phyloP scores from a whole-genome alignment of 2,797 vertebrate species.

The Adrianichthys oophorus region DNA sequence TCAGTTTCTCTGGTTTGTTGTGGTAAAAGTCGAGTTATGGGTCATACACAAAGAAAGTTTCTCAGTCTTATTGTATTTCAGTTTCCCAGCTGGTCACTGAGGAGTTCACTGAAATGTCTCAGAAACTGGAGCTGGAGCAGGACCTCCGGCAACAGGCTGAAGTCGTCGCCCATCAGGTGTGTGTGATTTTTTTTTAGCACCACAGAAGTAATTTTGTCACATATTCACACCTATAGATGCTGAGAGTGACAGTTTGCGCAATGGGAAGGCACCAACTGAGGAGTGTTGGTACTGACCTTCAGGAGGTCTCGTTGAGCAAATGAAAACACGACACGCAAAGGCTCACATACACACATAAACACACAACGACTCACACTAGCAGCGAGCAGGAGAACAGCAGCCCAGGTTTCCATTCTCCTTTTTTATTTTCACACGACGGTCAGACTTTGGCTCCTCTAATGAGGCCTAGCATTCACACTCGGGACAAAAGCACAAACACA shows the following conservation, averaged over 20 bases:
- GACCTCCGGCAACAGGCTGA: conserved; percentile 80
- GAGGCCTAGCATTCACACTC: conserved; percentile 17
- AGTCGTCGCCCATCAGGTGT: conserved; percentile 81
- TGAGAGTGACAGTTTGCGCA: conserved; percentile 63
- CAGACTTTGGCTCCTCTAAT: conserved; percentile 37
- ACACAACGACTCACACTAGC: conserved; percentile 22
- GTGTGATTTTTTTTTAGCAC: conserved; percentile 20
- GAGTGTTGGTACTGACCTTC: conserved; percentile 50
- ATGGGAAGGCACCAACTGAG: conserved; percentile 24
- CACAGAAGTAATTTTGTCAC: conserved; percentile 57
- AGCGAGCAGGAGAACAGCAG: conserved; percentile 43
- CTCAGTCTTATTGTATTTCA: conserved; percentile 25
- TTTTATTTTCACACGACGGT: conserved; percentile 49
- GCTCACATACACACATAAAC: background rate
- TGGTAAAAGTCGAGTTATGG: too few relatives aligned
- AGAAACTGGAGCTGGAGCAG: conserved; percentile 82
- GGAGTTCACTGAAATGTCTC: conserved; percentile 77
- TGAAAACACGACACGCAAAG: conserved; percentile 3
- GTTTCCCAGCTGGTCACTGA: conserved; percentile 79
- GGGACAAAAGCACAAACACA: conserved; percentile 46
- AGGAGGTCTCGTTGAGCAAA: conserved; percentile 37
- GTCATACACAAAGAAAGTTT: too few relatives aligned
- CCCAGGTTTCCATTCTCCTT: conserved; percentile 39
- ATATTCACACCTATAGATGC: conserved; percentile 51
- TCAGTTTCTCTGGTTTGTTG: too few relatives aligned